Conservation (phyloP, 2,113 vertebrate genomes). For the Actenoides lindsayi region DNA sequence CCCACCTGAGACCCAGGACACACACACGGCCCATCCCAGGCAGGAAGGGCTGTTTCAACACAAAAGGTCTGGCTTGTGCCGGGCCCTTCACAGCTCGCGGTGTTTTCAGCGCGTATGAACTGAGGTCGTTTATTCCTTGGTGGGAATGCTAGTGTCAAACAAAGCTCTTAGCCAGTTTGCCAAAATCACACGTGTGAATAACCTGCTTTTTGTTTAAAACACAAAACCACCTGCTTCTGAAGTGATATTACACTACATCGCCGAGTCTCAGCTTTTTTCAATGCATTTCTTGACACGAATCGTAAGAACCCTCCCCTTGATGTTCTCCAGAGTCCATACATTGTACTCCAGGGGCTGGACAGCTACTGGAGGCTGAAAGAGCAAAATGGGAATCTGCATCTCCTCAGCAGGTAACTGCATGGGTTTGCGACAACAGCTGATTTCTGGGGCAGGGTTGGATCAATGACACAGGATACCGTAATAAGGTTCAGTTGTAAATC, state of each 20-base stretch:
- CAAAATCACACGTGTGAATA: fast-evolving
- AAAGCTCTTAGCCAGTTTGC: fast-evolving
- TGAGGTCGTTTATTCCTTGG: not conserved
- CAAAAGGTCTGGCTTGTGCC: not conserved
- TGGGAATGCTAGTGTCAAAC: not conserved
- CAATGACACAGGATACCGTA: no score
- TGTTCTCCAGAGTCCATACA: not conserved
- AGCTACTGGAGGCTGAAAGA: not conserved
- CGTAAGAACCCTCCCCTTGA: not conserved
- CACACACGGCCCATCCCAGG: fast-evolving
- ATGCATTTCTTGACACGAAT: not conserved
- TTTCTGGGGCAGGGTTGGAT: fast-evolving
- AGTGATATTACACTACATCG: fast-evolving
- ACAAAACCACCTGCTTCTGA: not conserved
- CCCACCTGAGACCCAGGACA: not conserved
- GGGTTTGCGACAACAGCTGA: not conserved
- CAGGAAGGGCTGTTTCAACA: not conserved
- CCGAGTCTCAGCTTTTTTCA: not conserved
- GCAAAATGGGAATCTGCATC: not conserved
- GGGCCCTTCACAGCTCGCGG: not conserved
- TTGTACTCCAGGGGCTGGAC: not conserved
- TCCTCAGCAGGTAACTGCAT: not conserved
- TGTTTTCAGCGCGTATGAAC: fast-evolving
- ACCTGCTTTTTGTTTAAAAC: not conserved
- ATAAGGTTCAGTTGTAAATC: not conserved